Conservation (phyloP, 53 echinoderm and acorn worm genomes). For the Holothuria scabra region DNA sequence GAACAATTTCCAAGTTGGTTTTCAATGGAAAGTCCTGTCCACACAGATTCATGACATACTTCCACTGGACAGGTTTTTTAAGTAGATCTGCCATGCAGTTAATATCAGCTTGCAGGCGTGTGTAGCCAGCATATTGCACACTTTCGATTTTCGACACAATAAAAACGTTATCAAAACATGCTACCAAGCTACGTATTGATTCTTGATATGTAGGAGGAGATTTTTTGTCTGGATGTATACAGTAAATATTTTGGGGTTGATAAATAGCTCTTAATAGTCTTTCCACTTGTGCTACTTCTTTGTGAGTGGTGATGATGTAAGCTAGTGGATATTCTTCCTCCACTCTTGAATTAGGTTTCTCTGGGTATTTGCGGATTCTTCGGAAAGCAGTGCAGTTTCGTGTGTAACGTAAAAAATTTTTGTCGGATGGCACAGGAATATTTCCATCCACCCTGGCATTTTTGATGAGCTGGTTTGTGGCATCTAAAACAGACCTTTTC, state of each 20-base stretch:
- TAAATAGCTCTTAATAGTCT: constrained; percentile 84
- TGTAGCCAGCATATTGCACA: constrained; percentile 90
- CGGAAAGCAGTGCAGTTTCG: constrained; percentile 68
- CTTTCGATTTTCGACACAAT: constrained; percentile 81
- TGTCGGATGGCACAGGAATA: constrained; percentile 73
- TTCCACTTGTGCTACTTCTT: constrained; percentile 84
- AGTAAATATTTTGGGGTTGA: constrained; percentile 93
- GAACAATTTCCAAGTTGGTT: constrained; percentile 92
- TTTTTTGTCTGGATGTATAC: constrained; percentile 85
- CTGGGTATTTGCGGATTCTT: constrained; percentile 57
- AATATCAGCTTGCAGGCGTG: constrained; percentile 86
- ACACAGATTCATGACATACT: constrained; percentile 83
- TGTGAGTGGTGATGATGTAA: constrained; percentile 83
- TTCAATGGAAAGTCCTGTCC: constrained; percentile 96
- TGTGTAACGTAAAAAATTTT: constrained; percentile 67
- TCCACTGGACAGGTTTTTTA: constrained; percentile 61
- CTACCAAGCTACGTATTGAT: constrained; percentile 69
- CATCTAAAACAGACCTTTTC: constrained; percentile 45
- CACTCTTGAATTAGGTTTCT: constrained; percentile 68
- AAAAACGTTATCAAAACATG: constrained; percentile 93
- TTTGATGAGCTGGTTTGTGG: constrained; percentile 54
- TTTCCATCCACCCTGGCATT: constrained; percentile 46
- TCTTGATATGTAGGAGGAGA: constrained; percentile 68
- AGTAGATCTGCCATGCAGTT: constrained; percentile 92
- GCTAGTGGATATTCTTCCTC: constrained; percentile 83